Evolutionary conservation across 2,797 vertebrate species (phyloP).

Genomic region (Acanthiza pusilla): DNA sequence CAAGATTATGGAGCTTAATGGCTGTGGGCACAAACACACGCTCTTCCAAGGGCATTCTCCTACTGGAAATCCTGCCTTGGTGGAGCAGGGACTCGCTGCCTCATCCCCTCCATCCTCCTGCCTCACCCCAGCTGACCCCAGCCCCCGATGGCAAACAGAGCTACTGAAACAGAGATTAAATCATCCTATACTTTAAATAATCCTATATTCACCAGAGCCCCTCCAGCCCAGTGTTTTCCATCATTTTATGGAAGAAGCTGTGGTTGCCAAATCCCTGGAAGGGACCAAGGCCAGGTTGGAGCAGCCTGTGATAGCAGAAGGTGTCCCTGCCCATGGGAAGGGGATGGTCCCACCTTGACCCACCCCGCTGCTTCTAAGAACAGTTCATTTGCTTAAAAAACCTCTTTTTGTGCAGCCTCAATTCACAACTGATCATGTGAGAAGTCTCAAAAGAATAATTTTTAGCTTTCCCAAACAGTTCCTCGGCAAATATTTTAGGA

Average conservation of each 20-base stretch:
- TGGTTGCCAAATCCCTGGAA: neutral
- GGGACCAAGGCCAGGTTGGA: neutral
- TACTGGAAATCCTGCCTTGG: neutral
- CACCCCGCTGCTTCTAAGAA: neutral
- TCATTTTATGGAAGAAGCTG: neutral
- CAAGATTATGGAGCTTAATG: slow-evolving; percentile 19
- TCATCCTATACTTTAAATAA: neutral
- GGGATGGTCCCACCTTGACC: neutral
- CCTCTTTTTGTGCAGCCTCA: neutral
- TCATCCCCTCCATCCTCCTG: neutral
- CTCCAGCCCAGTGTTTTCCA: neutral
- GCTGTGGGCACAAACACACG: slow-evolving; percentile 19
- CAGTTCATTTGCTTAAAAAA: neutral
- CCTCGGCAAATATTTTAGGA: neutral
- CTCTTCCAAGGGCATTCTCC: slow-evolving; percentile 7
- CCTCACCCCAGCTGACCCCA: neutral
- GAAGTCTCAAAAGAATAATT: neutral
- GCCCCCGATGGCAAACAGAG: neutral
- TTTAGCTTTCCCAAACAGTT: neutral
- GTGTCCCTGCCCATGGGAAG: neutral
- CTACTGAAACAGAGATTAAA: neutral
- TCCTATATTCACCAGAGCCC: neutral
- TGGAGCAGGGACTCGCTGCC: neutral
- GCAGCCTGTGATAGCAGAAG: neutral
- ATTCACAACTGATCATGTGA: neutral